phyloP scores from a whole-genome alignment of 2,113 vertebrate species.

The Xenopus borealis region DNA sequence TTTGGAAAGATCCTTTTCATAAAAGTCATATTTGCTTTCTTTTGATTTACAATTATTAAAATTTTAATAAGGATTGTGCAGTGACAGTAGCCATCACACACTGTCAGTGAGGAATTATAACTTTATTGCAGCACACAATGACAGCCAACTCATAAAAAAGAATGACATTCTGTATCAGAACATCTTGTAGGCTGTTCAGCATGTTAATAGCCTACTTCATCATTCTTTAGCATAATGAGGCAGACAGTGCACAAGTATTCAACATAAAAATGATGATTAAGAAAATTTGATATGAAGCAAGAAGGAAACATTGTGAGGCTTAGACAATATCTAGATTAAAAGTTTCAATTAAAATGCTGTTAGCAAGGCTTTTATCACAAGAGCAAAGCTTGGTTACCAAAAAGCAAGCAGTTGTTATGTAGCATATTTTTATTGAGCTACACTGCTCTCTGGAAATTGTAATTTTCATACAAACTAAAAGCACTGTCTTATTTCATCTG shows the following conservation, averaged over 20 bases:
- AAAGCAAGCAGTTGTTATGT: slow-evolving; percentile 50
- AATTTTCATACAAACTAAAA: slow-evolving; percentile 38
- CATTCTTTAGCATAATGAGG: slow-evolving; percentile 72
- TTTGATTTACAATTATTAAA: slow-evolving; percentile 73
- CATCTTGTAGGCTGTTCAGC: slow-evolving; percentile 67
- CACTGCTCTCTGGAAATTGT: slow-evolving; percentile 48
- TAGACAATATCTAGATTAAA: slow-evolving; percentile 66
- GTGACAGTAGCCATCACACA: slow-evolving; percentile 57
- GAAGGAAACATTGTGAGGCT: slow-evolving; percentile 61
- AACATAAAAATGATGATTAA: slow-evolving; percentile 68
- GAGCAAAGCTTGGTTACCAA: slow-evolving; percentile 54
- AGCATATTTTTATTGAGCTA: slow-evolving; percentile 48
- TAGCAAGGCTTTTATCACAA: slow-evolving; percentile 55
- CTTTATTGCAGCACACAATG: slow-evolving; percentile 67
- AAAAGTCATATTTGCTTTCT: slow-evolving; percentile 63
- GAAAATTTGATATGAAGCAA: slow-evolving; percentile 65
- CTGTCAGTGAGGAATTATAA: slow-evolving; percentile 67
- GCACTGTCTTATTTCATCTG: slow-evolving; percentile 30
- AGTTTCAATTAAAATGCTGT: slow-evolving; percentile 71
- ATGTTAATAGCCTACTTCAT: slow-evolving; percentile 76
- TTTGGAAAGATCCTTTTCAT: slow-evolving; percentile 55
- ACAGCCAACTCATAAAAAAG: slow-evolving; percentile 78
- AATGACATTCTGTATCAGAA: slow-evolving; percentile 74
- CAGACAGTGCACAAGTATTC: slow-evolving; percentile 68
- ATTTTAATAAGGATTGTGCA: slow-evolving; percentile 70